Percentiles rank a stretch among this genome's conserved stretches.
These are phyloP conservation scores for Garra rufa DNA, from an alignment of 2,113 vertebrate genomes.

Conservation along the genomic window DNA sequence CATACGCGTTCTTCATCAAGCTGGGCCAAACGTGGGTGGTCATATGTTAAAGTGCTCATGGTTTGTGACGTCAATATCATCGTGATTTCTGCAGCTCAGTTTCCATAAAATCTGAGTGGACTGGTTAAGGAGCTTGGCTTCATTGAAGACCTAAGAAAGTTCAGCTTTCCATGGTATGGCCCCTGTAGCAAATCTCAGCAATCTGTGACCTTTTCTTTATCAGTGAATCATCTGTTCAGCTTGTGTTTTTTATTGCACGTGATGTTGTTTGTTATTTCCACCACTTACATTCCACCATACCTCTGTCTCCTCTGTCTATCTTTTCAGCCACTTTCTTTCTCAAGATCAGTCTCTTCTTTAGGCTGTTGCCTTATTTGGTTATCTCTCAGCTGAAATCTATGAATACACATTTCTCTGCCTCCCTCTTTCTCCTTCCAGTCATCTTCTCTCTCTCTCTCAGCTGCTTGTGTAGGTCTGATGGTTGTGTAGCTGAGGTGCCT, in stretches of 20 bases:
- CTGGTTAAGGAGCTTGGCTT: neutral
- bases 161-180: neutral
- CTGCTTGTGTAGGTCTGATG: constrained; percentile 24
- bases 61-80: neutral
- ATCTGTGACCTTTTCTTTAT: neutral
- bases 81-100: neutral
- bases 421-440: neutral
- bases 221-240: neutral
- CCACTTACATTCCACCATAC: constrained; percentile 4
- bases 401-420: constrained; percentile 11
- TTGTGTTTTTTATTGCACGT: neutral
- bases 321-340: constrained; percentile 13
- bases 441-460: constrained; percentile 26
- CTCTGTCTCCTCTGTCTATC: constrained; percentile 51
- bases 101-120: neutral
- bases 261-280: constrained; percentile 11
- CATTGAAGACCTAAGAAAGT: neutral
- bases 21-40: neutral
- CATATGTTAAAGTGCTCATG: constrained; percentile 3
- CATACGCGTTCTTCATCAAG: neutral
- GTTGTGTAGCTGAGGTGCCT: neutral
- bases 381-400: constrained; percentile 53
- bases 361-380: constrained; percentile 72
- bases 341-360: constrained; percentile 10
- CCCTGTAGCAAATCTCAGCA: neutral